Conservation (phyloP, 2,797 vertebrate genomes). For the Anisognathus igniventris region DNA sequence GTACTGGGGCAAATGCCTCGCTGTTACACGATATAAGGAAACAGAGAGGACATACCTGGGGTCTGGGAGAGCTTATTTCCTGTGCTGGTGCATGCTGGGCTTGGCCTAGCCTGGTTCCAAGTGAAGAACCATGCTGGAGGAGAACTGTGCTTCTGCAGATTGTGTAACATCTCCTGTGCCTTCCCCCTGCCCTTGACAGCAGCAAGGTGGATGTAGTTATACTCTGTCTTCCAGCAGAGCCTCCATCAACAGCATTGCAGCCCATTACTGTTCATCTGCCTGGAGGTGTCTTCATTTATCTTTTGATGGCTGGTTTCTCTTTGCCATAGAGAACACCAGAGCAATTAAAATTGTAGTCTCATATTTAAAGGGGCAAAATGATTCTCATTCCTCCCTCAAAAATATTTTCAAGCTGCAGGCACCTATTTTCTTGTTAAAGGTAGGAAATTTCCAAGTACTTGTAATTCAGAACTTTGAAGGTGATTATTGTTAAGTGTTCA, state of each 20-base stretch:
- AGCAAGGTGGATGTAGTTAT: neutral
- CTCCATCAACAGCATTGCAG: neutral
- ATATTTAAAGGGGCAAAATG: neutral
- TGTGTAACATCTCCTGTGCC: neutral
- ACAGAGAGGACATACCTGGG: neutral
- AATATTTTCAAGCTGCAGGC: neutral
- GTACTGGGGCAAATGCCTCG: neutral
- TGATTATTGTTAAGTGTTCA: neutral
- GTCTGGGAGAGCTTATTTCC: neutral
- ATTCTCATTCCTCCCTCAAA: neutral
- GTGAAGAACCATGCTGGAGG: fast-evolving
- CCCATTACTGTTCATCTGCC: neutral
- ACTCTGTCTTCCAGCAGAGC: neutral
- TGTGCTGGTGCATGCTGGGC: neutral
- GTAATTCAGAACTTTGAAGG: neutral
- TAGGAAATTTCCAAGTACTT: neutral
- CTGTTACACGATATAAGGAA: neutral
- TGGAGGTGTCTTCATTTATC: neutral
- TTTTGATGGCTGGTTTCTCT: neutral
- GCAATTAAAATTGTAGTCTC: neutral
- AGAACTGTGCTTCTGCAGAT: neutral
- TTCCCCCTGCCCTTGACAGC: neutral
- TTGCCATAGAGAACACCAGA: neutral
- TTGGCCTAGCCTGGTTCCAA: neutral
- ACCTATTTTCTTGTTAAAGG: neutral